A percentile compares a stretch with the other conserved stretches of the same genome.
Conservation (phyloP, 2,113 vertebrate genomes). For the Cyprinodon tularosa region DNA sequence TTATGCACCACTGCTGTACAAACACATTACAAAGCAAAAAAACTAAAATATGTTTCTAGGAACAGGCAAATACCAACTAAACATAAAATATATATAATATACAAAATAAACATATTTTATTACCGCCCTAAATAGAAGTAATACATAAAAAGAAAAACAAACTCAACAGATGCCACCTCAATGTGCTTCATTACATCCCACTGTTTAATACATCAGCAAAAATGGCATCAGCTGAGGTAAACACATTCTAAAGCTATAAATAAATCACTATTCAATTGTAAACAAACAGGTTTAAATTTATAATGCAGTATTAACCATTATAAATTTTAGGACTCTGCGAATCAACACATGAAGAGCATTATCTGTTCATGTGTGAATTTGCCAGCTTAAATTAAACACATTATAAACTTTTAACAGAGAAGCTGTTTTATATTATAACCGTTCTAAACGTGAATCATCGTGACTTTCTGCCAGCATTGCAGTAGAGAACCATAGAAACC, state of each 20-base stretch:
- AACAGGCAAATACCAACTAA: neutral
- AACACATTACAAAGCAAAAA: neutral
- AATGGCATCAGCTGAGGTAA: neutral
- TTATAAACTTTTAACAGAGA: neutral
- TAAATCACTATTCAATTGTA: conserved; percentile 37
- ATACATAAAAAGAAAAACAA: conserved; percentile 1
- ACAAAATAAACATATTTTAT: conserved; percentile 39
- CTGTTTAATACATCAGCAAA: conserved; percentile 16
- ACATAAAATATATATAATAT: conserved; percentile 16
- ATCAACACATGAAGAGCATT: neutral
- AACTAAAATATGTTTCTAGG: neutral
- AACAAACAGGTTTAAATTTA: neutral
- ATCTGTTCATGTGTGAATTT: neutral
- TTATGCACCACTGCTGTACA: neutral
- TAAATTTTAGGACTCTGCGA: neutral
- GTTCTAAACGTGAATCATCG: conserved; percentile 20
- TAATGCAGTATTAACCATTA: neutral
- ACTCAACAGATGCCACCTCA: neutral
- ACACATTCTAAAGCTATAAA: conserved; percentile 40
- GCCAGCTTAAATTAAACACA: conserved; percentile 15
- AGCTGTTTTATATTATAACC: neutral
- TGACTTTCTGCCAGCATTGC: conserved; percentile 27
- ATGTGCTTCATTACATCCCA: conserved; percentile 33
- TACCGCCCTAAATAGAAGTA: conserved; percentile 4
- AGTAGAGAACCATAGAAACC: conserved; percentile 75